These are phyloP conservation scores for Coccyzus lansbergi DNA, from an alignment of 2,797 vertebrate genomes.

Conservation along the genomic window DNA sequence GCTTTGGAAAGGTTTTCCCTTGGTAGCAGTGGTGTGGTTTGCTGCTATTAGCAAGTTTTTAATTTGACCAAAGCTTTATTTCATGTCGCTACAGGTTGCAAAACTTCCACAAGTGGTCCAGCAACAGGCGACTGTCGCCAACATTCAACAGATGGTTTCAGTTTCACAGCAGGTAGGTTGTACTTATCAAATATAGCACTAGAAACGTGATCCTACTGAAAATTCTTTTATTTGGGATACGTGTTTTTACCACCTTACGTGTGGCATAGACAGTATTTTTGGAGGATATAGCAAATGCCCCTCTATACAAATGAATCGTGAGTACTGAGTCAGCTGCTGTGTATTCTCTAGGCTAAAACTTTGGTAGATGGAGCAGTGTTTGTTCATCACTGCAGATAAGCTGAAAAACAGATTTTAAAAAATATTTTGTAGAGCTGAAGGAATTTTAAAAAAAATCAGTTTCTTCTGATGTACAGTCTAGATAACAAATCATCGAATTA, in stretches of 20 bases:
- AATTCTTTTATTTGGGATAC: background rate
- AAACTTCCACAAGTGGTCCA: conserved; percentile 94
- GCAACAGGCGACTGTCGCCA: conserved; percentile 86
- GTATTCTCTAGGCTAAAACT: background rate
- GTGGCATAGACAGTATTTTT: background rate
- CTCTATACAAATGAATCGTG: background rate
- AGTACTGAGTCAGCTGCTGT: background rate
- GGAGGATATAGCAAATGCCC: background rate
- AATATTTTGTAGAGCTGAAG: background rate
- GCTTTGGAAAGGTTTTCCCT: background rate
- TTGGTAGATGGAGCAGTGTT: background rate
- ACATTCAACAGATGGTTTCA: conserved; percentile 91
- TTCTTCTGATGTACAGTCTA: background rate
- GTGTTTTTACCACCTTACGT: background rate
- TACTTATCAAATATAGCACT: background rate
- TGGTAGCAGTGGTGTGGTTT: background rate
- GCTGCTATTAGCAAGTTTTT: background rate
- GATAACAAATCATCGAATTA: background rate
- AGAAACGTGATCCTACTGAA: background rate
- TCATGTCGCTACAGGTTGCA: conserved; percentile 81
- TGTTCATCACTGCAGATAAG: background rate
- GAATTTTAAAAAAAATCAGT: background rate
- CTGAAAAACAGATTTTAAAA: background rate
- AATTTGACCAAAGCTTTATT: conserved; percentile 6
- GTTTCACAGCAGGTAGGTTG: conserved; percentile 87